Conservation (phyloP, 2,113 vertebrate species). For the Eleginops maclovinus region DNA sequence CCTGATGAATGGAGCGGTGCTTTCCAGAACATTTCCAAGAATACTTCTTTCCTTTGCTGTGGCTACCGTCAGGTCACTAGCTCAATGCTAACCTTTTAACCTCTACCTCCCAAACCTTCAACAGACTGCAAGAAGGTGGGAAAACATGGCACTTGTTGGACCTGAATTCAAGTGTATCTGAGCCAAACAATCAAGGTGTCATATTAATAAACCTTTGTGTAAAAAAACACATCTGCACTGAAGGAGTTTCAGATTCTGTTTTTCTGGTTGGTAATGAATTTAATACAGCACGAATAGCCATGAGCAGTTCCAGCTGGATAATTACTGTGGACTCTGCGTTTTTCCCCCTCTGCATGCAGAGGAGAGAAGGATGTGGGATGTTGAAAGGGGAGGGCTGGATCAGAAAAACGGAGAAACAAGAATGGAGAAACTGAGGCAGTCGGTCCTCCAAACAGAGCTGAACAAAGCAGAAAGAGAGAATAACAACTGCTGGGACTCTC, state of each 20-base stretch:
- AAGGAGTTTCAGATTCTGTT: slow-evolving; percentile 26
- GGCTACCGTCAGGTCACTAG: slow-evolving; percentile 30
- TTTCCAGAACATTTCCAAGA: slow-evolving; percentile 32
- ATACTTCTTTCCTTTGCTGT: slow-evolving; percentile 9
- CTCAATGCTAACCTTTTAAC: slow-evolving; percentile 19
- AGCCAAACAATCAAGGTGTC: neutral
- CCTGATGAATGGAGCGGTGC: slow-evolving; percentile 2
- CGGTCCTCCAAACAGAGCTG: slow-evolving; percentile 34
- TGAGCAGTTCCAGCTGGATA: slow-evolving; percentile 70
- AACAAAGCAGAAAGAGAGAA: slow-evolving; percentile 46
- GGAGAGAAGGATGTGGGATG: slow-evolving; percentile 71
- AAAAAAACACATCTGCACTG: slow-evolving; percentile 12
- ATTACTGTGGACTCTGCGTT: slow-evolving; percentile 66
- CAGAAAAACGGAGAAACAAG: slow-evolving; percentile 58
- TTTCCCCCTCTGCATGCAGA: slow-evolving; percentile 61
- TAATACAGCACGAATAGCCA: slow-evolving; percentile 51
- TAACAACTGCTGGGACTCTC: slow-evolving; percentile 51
- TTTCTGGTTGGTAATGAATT: slow-evolving; percentile 52
- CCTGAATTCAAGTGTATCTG: slow-evolving; percentile 17
- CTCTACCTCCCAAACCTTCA: slow-evolving; percentile 15
- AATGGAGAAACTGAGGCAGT: slow-evolving; percentile 66
- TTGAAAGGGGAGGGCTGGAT: slow-evolving; percentile 60
- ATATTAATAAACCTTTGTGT: neutral
- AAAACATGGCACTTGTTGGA: slow-evolving; percentile 5
- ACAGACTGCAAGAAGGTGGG: neutral